Percentiles rank a stretch among this genome's conserved stretches.
phyloP scores from a whole-genome alignment of 2,797 vertebrate species.

The Triplophysa bombifrons region DNA sequence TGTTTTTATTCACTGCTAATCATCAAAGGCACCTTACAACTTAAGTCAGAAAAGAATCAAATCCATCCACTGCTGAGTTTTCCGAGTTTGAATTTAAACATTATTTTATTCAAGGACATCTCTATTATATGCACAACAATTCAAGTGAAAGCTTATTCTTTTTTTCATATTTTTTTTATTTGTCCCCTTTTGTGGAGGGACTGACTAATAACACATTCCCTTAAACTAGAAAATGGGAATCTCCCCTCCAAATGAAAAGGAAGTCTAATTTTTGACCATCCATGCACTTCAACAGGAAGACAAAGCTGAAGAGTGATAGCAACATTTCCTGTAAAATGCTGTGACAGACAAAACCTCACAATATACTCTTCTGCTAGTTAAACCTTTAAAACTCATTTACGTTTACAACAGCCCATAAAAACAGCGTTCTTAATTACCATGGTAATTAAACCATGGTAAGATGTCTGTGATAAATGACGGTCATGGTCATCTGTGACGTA shows the following conservation, averaged over 20 bases:
- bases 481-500: slow-evolving; percentile 9
- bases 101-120: too few relatives aligned
- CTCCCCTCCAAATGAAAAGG: slow-evolving; percentile 6
- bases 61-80: too few relatives aligned
- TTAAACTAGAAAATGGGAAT: too few relatives aligned
- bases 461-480: slow-evolving; percentile 24
- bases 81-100: too few relatives aligned
- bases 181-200: too few relatives aligned
- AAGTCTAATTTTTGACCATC: background rate
- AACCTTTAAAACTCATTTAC: slow-evolving; percentile 3
- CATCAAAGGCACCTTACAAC: too few relatives aligned
- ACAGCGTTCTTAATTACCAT: background rate
- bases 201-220: too few relatives aligned
- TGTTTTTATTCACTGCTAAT: too few relatives aligned
- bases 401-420: background rate
- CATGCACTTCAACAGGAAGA: slow-evolving; percentile 16
- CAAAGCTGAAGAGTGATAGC: slow-evolving; percentile 17
- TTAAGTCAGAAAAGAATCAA: too few relatives aligned
- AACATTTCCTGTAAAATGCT: slow-evolving; percentile 21
- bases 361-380: slow-evolving; percentile 14
- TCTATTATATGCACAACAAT: too few relatives aligned
- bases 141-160: too few relatives aligned
- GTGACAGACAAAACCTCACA: background rate
- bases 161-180: too few relatives aligned
- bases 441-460: slow-evolving; percentile 1